These are phyloP conservation scores for Nematolebias whitei DNA, from an alignment of 2,113 vertebrate species.

Conservation along the genomic window DNA sequence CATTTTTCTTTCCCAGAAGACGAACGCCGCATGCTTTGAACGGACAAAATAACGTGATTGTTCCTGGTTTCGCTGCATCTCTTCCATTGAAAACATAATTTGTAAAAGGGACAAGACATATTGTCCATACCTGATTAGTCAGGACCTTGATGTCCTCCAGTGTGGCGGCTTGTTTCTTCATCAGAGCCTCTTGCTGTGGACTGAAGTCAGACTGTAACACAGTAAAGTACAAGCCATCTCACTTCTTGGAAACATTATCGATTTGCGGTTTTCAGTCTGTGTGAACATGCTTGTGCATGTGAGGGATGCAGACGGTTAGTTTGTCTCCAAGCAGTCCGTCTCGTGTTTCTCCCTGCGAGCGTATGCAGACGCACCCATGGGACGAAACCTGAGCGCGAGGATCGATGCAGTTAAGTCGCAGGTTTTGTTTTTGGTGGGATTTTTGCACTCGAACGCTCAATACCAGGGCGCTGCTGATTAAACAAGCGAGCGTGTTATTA, in stretches of 20 bases:
- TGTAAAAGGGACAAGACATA: slow-evolving; percentile 1
- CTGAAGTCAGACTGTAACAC: slow-evolving; percentile 80
- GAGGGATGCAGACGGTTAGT: slow-evolving; percentile 38
- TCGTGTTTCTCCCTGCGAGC: slow-evolving; percentile 42
- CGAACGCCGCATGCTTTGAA: no score
- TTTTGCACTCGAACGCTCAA: slow-evolving; percentile 23
- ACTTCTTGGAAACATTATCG: slow-evolving; percentile 31
- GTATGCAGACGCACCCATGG: slow-evolving; percentile 42
- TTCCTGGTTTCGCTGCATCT: neutral
- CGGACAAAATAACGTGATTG: no score
- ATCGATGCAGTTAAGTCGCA: slow-evolving; percentile 66
- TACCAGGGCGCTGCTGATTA: slow-evolving; percentile 47
- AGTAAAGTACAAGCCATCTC: slow-evolving; percentile 31
- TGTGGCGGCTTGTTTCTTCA: slow-evolving; percentile 87
- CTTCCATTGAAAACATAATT: neutral
- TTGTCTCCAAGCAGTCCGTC: slow-evolving; percentile 34
- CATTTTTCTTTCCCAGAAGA: neutral
- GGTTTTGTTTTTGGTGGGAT: slow-evolving; percentile 46
- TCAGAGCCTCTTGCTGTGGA: slow-evolving; percentile 83
- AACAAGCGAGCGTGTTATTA: slow-evolving; percentile 47
- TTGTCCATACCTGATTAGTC: slow-evolving; percentile 84
- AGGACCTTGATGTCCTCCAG: slow-evolving; percentile 85
- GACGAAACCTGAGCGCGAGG: slow-evolving; percentile 62
- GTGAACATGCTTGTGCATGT: slow-evolving; percentile 9
- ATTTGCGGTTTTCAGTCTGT: slow-evolving; percentile 32